phyloP scores from a whole-genome alignment of 2,797 vertebrate genomes.

The Pteropus rufus region DNA sequence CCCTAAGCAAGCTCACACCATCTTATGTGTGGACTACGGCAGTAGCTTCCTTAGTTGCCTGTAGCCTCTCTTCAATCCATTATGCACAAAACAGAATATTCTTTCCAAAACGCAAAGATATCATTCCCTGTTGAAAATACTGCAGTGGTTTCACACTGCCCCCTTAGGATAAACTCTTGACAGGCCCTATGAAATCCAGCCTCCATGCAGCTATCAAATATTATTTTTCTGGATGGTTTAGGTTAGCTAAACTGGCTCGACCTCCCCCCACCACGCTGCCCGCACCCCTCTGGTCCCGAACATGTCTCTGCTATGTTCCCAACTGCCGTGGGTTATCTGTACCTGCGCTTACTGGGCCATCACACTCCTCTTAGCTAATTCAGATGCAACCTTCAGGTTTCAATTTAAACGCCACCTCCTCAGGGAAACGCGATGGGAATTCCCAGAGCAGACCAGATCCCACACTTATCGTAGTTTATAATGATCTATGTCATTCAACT shows the following conservation, averaged over 20 bases:
- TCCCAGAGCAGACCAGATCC: neutral
- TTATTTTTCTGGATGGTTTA: neutral
- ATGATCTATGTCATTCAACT: neutral
- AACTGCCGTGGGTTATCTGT: neutral
- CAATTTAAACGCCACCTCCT: neutral
- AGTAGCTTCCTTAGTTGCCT: neutral
- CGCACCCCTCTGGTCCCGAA: neutral
- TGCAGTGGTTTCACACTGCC: neutral
- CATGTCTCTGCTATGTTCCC: neutral
- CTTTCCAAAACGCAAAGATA: slow-evolving; percentile 31
- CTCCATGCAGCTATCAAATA: neutral
- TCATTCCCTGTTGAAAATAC: neutral
- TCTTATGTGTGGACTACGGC: neutral
- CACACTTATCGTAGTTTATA: neutral
- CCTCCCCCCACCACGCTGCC: neutral
- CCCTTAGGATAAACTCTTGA: neutral
- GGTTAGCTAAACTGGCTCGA: neutral
- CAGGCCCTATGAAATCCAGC: neutral
- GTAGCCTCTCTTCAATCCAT: neutral
- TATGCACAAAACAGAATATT: neutral
- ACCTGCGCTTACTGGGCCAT: neutral
- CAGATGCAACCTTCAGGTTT: neutral
- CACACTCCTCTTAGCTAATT: neutral
- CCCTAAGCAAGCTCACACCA: neutral
- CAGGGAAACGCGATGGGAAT: neutral